Percentiles rank a stretch among this genome's conserved stretches.
Evolutionary conservation across 2,797 vertebrate genomes (phyloP).

Genomic region (Remorina albescens): DNA sequence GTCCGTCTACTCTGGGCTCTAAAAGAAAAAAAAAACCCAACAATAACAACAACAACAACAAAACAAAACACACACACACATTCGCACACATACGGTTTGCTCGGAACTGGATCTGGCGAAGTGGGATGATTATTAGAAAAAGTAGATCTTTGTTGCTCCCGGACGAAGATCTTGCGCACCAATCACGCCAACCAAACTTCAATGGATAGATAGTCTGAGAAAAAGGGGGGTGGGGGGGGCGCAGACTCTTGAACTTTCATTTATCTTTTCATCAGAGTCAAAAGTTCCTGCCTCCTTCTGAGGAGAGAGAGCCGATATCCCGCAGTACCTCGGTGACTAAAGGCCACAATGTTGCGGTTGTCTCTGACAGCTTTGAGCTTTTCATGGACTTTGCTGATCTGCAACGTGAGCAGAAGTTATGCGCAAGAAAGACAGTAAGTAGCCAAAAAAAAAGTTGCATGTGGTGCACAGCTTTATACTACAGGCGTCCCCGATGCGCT

Average conservation of each 20-base stretch:
- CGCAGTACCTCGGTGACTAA: constrained; percentile 39
- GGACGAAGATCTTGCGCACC: constrained; percentile 64
- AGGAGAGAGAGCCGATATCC: constrained; percentile 32
- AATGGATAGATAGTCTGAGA: constrained; percentile 71
- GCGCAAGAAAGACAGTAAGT: constrained; percentile 86
- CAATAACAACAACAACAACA: constrained; percentile 32
- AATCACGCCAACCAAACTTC: constrained; percentile 34
- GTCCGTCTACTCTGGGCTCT: constrained; percentile 72
- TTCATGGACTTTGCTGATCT: constrained; percentile 80
- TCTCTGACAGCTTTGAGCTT: constrained; percentile 74
- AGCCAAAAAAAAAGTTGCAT: constrained; percentile 46
- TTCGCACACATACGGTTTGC: constrained; percentile 49
- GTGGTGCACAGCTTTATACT: constrained; percentile 20
- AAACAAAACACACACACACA: no score
- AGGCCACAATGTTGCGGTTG: constrained; percentile 70
- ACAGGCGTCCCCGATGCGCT: constrained; percentile 8
- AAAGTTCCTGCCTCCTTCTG: constrained; percentile 40
- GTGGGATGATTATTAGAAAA: constrained; percentile 76
- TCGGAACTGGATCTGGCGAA: constrained; percentile 69
- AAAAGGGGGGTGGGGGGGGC: no score
- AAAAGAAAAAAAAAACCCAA: constrained; percentile 33
- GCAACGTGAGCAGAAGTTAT: constrained; percentile 69
- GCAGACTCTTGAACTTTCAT: constrained; percentile 38
- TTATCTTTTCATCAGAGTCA: constrained; percentile 41
- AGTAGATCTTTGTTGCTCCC: constrained; percentile 65